Conservation (phyloP, 2,888 invertebrate genomes). For the Acanthococcus lagerstroemiae region DNA sequence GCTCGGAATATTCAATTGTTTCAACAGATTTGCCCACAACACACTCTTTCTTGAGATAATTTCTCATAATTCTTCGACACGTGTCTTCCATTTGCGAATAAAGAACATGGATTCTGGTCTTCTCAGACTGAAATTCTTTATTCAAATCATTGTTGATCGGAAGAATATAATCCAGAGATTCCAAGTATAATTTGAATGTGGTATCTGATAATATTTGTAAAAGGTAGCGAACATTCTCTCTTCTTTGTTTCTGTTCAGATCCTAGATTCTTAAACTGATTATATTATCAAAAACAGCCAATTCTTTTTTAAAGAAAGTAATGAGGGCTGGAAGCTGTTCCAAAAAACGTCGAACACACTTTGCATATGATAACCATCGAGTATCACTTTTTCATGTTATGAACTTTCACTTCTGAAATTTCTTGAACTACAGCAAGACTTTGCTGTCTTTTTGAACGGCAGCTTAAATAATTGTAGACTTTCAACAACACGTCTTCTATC, state of each 20-base stretch:
- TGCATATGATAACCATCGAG: too few relatives aligned
- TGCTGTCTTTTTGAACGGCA: too few relatives aligned
- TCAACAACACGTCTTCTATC: too few relatives aligned
- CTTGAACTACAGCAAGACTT: too few relatives aligned
- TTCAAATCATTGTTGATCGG: not conserved
- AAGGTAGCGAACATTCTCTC: not conserved
- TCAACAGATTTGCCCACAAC: not conserved
- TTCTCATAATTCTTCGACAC: not conserved
- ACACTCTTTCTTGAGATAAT: not conserved
- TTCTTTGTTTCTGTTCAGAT: not conserved
- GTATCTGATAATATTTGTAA: not conserved
- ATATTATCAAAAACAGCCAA: too few relatives aligned
- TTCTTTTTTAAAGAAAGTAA: too few relatives aligned
- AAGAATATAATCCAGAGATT: not conserved
- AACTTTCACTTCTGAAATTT: too few relatives aligned
- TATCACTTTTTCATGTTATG: too few relatives aligned
- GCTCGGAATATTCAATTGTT: not conserved
- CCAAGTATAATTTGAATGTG: not conserved
- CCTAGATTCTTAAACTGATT: not conserved
- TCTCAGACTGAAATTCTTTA: conserved; percentile 1
- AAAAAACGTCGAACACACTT: too few relatives aligned
- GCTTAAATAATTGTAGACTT: too few relatives aligned
- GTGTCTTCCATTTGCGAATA: not conserved
- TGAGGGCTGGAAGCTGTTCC: too few relatives aligned
- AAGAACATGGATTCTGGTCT: not conserved